Conservation (phyloP, 1,140 invertebrate species). For the Limonius californicus region DNA sequence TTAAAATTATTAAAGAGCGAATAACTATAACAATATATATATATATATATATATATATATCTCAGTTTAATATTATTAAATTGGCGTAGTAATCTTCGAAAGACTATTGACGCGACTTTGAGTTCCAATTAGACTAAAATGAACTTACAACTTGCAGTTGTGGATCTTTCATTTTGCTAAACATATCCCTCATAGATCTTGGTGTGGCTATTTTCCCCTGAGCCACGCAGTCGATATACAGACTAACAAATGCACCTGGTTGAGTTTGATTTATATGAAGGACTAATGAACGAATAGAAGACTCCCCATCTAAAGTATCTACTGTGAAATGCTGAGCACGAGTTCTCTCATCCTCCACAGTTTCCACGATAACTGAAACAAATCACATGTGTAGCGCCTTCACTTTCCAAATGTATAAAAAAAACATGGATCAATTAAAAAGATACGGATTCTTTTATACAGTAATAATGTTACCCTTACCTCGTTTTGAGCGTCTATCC, state of each 20-base stretch:
- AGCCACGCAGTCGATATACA: conserved; percentile 57
- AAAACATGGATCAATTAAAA: not conserved
- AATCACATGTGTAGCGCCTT: not conserved
- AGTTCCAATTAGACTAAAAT: too few relatives aligned
- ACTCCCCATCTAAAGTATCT: conserved; percentile 50
- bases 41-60: too few relatives aligned
- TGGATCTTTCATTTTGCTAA: conserved; percentile 39
- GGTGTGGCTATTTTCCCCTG: conserved; percentile 53
- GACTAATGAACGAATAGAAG: conserved; percentile 52
- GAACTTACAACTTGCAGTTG: conserved; percentile 47
- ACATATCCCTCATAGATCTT: conserved; percentile 51
- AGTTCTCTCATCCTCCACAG: conserved; percentile 49
- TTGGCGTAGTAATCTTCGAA: too few relatives aligned
- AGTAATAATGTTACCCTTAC: conserved; percentile 49
- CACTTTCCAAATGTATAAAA: not conserved
- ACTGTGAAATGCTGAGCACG: conserved; percentile 53
- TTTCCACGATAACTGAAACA: conserved; percentile 58
- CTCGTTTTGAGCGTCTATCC: conserved; percentile 59
- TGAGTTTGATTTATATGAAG: conserved; percentile 54
- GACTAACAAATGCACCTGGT: conserved; percentile 50
- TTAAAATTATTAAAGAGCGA: too few relatives aligned
- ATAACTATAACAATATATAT: too few relatives aligned
- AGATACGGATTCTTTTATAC: not conserved
- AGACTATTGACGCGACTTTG: not conserved
- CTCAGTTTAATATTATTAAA: too few relatives aligned